Evolutionary conservation across 2,797 vertebrate species (phyloP).

Genomic region (Sebastes dallii): DNA sequence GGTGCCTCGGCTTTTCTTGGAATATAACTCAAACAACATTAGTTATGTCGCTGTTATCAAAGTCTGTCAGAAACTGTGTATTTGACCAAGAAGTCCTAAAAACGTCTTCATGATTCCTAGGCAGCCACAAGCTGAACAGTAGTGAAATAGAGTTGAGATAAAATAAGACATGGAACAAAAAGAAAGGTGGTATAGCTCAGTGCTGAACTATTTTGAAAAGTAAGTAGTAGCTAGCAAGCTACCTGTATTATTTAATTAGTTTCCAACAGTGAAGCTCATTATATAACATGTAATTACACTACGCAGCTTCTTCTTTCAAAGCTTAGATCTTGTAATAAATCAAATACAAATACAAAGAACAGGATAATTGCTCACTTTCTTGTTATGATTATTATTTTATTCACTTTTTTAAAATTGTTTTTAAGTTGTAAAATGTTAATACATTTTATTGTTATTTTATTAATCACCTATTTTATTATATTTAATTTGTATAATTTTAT

Average conservation of each 20-base stretch:
- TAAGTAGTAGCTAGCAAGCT: not conserved
- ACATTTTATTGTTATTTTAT: too few relatives aligned
- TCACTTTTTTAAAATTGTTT: not conserved
- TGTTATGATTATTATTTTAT: not conserved
- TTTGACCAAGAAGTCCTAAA: not conserved
- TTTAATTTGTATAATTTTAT: too few relatives aligned
- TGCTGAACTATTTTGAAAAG: not conserved
- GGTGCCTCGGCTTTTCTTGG: not conserved
- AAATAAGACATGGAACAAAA: not conserved
- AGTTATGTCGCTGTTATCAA: not conserved
- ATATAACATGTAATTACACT: not conserved
- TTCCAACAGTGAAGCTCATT: constrained; percentile 3
- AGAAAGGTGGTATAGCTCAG: not conserved
- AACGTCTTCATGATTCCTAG: not conserved
- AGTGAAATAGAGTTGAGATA: not conserved
- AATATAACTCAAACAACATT: not conserved
- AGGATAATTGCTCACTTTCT: not conserved
- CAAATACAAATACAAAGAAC: not conserved
- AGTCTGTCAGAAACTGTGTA: not conserved
- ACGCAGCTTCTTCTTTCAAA: not conserved
- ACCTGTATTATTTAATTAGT: not conserved
- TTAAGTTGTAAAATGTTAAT: too few relatives aligned
- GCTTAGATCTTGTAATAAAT: not conserved
- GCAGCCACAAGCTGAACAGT: not conserved
- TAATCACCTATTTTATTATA: too few relatives aligned